Percentiles rank a stretch among this genome's conserved stretches.
Conservation (phyloP, 2,797 vertebrate genomes). For the Chromis chromis region DNA sequence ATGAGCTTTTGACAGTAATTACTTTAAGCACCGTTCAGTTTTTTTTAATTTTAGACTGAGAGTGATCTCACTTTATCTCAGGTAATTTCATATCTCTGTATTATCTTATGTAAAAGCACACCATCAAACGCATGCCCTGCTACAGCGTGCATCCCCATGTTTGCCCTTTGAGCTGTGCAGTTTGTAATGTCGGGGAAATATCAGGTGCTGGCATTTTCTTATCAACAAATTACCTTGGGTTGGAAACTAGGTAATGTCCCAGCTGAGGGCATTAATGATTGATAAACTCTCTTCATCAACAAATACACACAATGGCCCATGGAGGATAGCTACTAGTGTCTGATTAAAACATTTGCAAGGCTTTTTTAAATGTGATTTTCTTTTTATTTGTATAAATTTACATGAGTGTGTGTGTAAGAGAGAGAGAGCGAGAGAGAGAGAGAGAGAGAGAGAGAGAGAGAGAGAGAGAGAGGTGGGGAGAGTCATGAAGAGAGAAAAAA, state of each 20-base stretch:
- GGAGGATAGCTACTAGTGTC: not conserved
- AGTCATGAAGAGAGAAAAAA: constrained; percentile 2
- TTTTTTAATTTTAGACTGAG: constrained; percentile 18
- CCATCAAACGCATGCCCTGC: constrained; percentile 14
- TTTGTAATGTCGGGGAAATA: constrained; percentile 34
- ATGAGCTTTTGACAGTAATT: constrained; percentile 27
- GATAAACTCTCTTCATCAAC: constrained; percentile 60
- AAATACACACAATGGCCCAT: constrained; percentile 11
- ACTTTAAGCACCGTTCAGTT: not conserved
- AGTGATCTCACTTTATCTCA: constrained; percentile 11
- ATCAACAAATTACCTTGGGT: constrained; percentile 55
- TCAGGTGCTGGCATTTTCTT: constrained; percentile 64
- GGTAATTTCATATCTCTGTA: constrained; percentile 7
- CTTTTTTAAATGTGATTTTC: constrained; percentile 4
- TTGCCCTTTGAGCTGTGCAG: constrained; percentile 55
- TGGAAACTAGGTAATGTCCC: constrained; percentile 57
- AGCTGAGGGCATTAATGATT: constrained; percentile 77
- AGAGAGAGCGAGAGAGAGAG: not conserved
- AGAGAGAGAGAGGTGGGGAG: not conserved
- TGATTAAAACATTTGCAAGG: constrained; percentile 7
- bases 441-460: not conserved
- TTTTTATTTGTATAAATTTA: not conserved
- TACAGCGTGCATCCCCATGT: constrained; percentile 4
- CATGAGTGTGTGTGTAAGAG: not conserved
- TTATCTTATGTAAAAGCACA: constrained; percentile 15